Conservation (phyloP, 2,888 invertebrate genomes). For the Antheraea assamensis region DNA sequence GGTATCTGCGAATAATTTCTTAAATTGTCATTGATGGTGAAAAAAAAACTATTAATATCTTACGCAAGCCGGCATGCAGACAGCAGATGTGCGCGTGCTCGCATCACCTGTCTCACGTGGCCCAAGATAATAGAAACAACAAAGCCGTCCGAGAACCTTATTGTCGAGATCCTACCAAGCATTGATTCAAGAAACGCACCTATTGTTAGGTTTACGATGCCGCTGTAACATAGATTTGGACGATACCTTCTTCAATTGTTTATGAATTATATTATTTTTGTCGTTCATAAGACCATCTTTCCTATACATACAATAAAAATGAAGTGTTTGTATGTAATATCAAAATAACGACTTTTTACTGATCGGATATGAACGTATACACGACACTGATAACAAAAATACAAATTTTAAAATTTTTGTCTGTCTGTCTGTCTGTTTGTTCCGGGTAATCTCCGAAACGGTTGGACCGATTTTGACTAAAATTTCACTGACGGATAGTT, state of each 20-base stretch:
- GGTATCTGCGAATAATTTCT: constrained; percentile 67
- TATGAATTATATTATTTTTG: background rate
- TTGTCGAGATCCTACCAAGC: constrained; percentile 58
- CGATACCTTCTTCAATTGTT: constrained; percentile 43
- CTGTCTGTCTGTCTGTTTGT: no score
- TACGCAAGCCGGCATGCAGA: constrained; percentile 66
- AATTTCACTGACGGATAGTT: no score
- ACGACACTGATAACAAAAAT: no score
- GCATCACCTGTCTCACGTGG: constrained; percentile 78
- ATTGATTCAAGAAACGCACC: constrained; percentile 67
- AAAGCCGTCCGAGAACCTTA: constrained; percentile 60
- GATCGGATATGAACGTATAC: no score
- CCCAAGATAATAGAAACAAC: constrained; percentile 64
- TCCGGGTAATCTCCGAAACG: no score
- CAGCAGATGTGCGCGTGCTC: constrained; percentile 78
- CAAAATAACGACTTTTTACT: no score
- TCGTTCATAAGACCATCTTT: background rate
- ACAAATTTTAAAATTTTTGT: no score
- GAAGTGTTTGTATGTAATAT: no score
- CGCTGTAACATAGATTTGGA: constrained; percentile 29
- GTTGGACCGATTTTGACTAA: no score
- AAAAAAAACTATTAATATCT: constrained; percentile 77
- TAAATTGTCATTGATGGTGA: constrained; percentile 67
- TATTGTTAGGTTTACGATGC: constrained; percentile 39
- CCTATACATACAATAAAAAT: no score